Conservation (phyloP, 2,888 invertebrate species). For the Branchellion lobata region DNA sequence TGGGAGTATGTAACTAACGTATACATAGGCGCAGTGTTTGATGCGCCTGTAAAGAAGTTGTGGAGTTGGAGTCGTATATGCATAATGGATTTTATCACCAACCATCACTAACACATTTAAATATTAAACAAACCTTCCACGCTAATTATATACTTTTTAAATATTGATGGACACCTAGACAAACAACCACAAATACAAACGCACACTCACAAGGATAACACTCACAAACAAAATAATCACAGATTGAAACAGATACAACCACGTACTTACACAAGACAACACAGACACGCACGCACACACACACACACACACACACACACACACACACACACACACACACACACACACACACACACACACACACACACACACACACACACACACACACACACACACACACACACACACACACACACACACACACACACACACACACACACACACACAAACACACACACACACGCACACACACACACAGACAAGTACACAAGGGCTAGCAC, state of each 20-base stretch:
- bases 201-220: neutral
- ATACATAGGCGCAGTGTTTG: too few relatives aligned
- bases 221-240: neutral
- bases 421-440: neutral
- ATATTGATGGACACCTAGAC: neutral
- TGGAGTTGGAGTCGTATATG: too few relatives aligned
- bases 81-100: too few relatives aligned
- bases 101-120: too few relatives aligned
- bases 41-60: too few relatives aligned
- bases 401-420: conserved; percentile 10
- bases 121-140: neutral
- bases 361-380: neutral
- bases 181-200: neutral
- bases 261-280: too few relatives aligned
- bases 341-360: conserved; percentile 12
- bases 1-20: too few relatives aligned
- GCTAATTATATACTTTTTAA: too few relatives aligned
- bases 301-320: neutral
- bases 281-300: conserved; percentile 1
- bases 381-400: conserved; percentile 8
- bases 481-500: neutral
- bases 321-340: neutral
- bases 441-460: conserved; percentile 13
- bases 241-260: neutral
- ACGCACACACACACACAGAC: conserved; percentile 2